These are phyloP conservation scores for Thunnus maccoyii DNA, from an alignment of 2,113 vertebrate species.

Conservation along the genomic window DNA sequence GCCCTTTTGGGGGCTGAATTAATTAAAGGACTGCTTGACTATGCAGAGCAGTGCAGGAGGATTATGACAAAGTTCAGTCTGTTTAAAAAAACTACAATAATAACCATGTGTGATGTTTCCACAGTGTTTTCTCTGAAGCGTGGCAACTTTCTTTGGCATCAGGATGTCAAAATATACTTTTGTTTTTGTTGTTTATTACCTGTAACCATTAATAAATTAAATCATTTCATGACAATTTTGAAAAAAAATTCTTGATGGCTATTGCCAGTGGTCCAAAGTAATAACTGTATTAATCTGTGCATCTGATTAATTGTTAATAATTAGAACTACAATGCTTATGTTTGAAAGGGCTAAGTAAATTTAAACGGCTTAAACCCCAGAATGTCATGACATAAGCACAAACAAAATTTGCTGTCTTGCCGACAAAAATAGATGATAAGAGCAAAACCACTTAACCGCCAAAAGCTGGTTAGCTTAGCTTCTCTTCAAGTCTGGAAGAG, in stretches of 20 bases:
- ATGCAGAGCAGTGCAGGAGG: conserved; percentile 41
- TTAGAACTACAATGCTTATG: background rate
- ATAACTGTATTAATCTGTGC: background rate
- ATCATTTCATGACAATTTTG: background rate
- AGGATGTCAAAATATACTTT: conserved; percentile 6
- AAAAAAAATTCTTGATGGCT: background rate
- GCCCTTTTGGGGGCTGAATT: conserved; percentile 60
- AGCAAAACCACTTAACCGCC: too few species aligned
- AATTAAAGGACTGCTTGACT: conserved; percentile 66
- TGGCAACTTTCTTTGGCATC: conserved; percentile 12
- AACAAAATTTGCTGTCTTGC: too few species aligned
- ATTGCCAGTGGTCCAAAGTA: background rate
- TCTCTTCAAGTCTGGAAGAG: too few species aligned
- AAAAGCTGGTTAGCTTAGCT: too few species aligned
- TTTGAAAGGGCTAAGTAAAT: background rate
- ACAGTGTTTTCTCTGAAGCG: background rate
- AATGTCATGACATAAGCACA: too few species aligned
- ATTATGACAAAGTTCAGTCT: conserved; percentile 54
- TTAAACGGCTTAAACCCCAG: too few species aligned
- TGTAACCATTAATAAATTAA: background rate
- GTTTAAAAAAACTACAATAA: conserved; percentile 32
- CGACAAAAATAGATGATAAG: too few species aligned
- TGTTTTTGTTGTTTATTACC: background rate
- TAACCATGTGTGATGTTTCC: conserved; percentile 49
- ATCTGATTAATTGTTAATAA: background rate